Percentiles rank a stretch among this genome's conserved stretches.
Conservation (phyloP, 1,140 invertebrate species). For the Zaprionus vittiger region DNA sequence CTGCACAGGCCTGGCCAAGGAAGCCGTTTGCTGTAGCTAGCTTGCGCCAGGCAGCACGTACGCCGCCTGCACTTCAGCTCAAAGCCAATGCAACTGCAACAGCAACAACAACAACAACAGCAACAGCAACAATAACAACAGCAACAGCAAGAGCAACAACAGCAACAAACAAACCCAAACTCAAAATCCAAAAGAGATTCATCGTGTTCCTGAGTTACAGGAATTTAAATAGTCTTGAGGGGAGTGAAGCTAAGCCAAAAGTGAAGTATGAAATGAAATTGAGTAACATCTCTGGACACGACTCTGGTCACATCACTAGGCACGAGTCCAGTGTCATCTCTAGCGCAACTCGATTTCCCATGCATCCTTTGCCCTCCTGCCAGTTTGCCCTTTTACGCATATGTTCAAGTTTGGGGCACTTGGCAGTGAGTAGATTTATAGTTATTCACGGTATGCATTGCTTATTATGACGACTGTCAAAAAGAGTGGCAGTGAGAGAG, state of each 20-base stretch:
- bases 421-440: background rate
- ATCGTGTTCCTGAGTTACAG: background rate
- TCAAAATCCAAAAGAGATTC: conserved; percentile 10
- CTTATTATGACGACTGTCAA: background rate
- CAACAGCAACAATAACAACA: background rate
- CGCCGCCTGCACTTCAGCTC: conserved; percentile 32
- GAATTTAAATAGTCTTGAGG: background rate
- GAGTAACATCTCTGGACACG: background rate
- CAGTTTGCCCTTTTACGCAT: conserved; percentile 22
- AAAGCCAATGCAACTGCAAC: conserved; percentile 18
- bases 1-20: background rate
- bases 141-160: background rate
- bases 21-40: background rate
- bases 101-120: conserved; percentile 1
- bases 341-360: background rate
- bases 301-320: background rate
- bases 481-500: no score
- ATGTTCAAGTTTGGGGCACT: conserved; percentile 31
- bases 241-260: background rate
- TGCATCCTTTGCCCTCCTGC: background rate
- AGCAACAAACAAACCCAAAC: background rate
- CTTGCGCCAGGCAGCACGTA: conserved; percentile 40
- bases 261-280: background rate
- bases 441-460: background rate
- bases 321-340: conserved; percentile 4